A percentile compares a stretch with the other conserved stretches of the same genome.
These are phyloP conservation scores for Hippocampus barbouri DNA, from an alignment of 2,113 vertebrate genomes.

Conservation along the genomic window DNA sequence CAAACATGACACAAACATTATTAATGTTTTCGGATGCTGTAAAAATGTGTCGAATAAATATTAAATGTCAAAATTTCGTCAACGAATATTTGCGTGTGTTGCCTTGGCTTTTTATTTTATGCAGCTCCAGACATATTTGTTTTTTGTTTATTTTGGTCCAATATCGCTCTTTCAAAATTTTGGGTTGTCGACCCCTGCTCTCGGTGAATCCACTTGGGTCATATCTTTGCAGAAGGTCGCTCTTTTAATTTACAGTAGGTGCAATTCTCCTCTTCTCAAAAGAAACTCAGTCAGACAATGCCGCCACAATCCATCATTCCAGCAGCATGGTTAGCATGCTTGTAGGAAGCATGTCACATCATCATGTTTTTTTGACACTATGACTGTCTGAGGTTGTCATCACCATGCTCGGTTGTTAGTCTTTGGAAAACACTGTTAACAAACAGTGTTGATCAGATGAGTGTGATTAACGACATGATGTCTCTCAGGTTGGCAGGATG, in stretches of 20 bases:
- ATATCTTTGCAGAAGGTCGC: not conserved
- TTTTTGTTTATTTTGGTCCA: too few species aligned
- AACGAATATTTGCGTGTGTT: too few species aligned
- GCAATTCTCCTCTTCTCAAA: not conserved
- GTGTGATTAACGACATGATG: conserved; percentile 33
- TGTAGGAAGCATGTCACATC: conserved; percentile 31
- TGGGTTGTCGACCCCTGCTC: too few species aligned
- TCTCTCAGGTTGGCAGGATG: conserved; percentile 49
- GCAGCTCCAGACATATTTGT: too few species aligned
- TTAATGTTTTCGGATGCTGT: too few species aligned
- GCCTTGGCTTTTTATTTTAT: too few species aligned
- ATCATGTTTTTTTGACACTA: conserved; percentile 20
- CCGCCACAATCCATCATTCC: conserved; percentile 31
- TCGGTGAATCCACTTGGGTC: too few species aligned
- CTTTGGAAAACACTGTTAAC: conserved; percentile 36
- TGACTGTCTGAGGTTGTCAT: conserved; percentile 38
- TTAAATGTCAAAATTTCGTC: too few species aligned
- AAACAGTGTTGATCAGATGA: conserved; percentile 21
- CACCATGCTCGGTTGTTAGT: conserved; percentile 30
- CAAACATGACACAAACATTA: too few species aligned
- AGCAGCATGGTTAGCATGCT: conserved; percentile 53
- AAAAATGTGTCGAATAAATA: too few species aligned
- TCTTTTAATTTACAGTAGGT: not conserved
- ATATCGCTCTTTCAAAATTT: too few species aligned
- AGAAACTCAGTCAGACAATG: conserved; percentile 11